A percentile compares a stretch with the other conserved stretches of the same genome.
Evolutionary conservation across 64 coral and sea anemone genomes (phyloP).

Genomic region (Cladopsammia gracilis): DNA sequence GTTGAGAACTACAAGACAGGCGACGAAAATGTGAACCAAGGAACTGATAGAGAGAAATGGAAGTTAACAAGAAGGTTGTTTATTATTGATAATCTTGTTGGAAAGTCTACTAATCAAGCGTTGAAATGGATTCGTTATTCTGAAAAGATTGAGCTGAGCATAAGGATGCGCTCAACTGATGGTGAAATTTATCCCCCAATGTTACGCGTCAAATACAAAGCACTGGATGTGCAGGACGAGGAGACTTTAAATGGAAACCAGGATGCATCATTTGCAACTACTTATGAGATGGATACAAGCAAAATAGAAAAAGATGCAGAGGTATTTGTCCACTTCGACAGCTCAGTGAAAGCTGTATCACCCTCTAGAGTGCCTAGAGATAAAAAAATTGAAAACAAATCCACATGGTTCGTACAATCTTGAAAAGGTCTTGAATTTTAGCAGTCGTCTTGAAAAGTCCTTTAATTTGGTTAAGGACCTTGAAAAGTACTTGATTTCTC

Average conservation of each 20-base stretch:
- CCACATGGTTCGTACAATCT: too few species aligned
- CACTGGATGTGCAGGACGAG: conserved; percentile 82
- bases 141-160: conserved; percentile 67
- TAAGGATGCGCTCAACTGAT: conserved; percentile 82
- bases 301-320: conserved; percentile 80
- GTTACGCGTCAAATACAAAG: conserved; percentile 77
- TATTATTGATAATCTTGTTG: conserved; percentile 84
- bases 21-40: conserved; percentile 69
- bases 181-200: conserved; percentile 95
- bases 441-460: too few species aligned
- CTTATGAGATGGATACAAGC: conserved; percentile 89
- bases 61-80: conserved; percentile 87
- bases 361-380: neutral
- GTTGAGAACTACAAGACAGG: conserved; percentile 81
- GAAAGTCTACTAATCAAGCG: conserved; percentile 38
- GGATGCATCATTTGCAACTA: conserved; percentile 73
- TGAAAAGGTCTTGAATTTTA: too few species aligned
- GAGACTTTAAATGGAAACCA: conserved; percentile 5
- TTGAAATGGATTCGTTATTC: conserved; percentile 85
- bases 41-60: conserved; percentile 72
- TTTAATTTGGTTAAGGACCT: too few species aligned
- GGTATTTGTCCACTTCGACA: conserved; percentile 24
- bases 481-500: too few species aligned
- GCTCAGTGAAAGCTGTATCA: too few species aligned
- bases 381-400: too few species aligned